Base-by-base conservation (phyloP, 92 coral and sea anemone species). In the Umimayanthus chanpuru region DNA sequence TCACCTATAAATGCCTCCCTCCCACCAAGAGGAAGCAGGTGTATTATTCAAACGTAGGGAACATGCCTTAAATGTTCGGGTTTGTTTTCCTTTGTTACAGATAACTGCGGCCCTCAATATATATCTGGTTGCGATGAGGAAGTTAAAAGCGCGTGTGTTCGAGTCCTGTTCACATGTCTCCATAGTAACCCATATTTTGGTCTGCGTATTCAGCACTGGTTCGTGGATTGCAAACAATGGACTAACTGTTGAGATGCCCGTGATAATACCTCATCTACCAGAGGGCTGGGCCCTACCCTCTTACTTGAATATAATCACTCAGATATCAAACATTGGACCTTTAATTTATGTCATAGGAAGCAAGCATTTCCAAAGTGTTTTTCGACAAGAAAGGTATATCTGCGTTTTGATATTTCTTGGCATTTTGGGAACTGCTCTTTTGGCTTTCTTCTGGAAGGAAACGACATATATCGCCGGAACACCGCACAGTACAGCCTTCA, bases 231-330 rank as follows among this genome's bases (percentile, higher is more conserved):
- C 98, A 26, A 83, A 94, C 88, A 94, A 90, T 81, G 98, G 98
- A 23, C 89, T 96, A 5, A 89, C 95, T 94, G 98, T 96, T 2
- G 98, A 96, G 81, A 85, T 96, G 88, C 98, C 98, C 9, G 84
- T 94, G 20, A 90, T 96, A 10, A 95, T 96, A 2, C 98, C 93
- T 89, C 84, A 93, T 70, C 92, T 95, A 55, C 98, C 98, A 5
- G 98, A 96, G 88, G 68, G 92, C 39, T 96, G 98, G 98, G 89
- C 95, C 23, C 90, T 96, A 9, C 98, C 98, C 20, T 96, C 98
- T 14, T 94, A 93, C 88, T 76, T 96, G 61, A 91, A 95, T 7
- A 94, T 96, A 10, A 93, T 93, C 75, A 96, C 95, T 43, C 98
- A 96, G 85, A 75, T 96, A 73, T 98, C 98, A 11, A 96, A 96